Percentiles rank a stretch among this genome's conserved stretches.
Evolutionary conservation across 1,140 invertebrate genomes (phyloP).

Genomic region (Bathynomus jamesi): DNA sequence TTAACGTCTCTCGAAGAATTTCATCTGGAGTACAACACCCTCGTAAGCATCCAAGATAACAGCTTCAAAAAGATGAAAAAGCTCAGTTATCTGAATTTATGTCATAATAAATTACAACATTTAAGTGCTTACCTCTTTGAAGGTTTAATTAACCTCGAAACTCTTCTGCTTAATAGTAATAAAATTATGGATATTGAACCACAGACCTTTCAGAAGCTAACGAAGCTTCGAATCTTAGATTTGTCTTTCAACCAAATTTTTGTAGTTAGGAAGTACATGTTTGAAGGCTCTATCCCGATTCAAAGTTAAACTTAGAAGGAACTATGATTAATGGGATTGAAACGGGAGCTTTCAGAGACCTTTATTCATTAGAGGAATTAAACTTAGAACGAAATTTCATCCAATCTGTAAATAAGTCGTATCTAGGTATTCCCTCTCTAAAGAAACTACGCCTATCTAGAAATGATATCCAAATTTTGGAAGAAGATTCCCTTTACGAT

Average conservation of each 20-base stretch:
- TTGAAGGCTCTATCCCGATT: slow-evolving; percentile 53
- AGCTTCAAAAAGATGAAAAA: slow-evolving; percentile 30
- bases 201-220: slow-evolving; percentile 39
- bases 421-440: slow-evolving; percentile 54
- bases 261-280: slow-evolving; percentile 45
- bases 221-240: slow-evolving; percentile 50
- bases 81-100: slow-evolving; percentile 22
- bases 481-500: slow-evolving; percentile 59
- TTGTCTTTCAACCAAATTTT: slow-evolving; percentile 51
- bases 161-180: slow-evolving; percentile 45
- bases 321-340: slow-evolving; percentile 56
- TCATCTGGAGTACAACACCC: slow-evolving; percentile 35
- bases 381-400: slow-evolving; percentile 67
- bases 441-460: slow-evolving; percentile 56
- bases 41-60: slow-evolving; percentile 29
- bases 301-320: slow-evolving; percentile 53
- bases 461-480: slow-evolving; percentile 60
- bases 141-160: slow-evolving; percentile 22
- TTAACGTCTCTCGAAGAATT: slow-evolving; percentile 21
- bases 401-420: slow-evolving; percentile 65
- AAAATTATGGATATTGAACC: slow-evolving; percentile 51
- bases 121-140: slow-evolving; percentile 21
- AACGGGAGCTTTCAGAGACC: slow-evolving; percentile 53
- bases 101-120: slow-evolving; percentile 27
- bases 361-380: slow-evolving; percentile 58